Evolutionary conservation across 1,140 invertebrate genomes (phyloP), one percentile per base, ranked within the genome.

Genomic region (Drosophila varians): DNA sequence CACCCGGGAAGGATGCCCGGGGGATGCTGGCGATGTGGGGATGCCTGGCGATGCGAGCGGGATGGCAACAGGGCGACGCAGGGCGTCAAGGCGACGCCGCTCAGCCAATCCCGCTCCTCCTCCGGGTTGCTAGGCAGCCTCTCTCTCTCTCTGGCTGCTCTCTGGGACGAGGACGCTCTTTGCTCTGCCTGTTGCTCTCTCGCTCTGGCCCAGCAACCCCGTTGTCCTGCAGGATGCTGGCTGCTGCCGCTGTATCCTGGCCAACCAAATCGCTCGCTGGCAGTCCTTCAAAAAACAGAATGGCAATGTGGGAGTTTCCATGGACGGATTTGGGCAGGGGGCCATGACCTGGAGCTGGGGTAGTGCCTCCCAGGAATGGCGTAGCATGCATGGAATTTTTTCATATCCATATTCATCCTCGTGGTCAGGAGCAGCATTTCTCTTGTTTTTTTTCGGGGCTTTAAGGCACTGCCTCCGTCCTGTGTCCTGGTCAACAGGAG

Each of bases 181-280:
- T 5, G 34, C 53, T 28, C 26, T 14, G 11, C 11, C 46, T 43
- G 23, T 43, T 16, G 36, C 36, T 38, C 36, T 38, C 47, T 40
- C 60, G 43, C 34, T 31, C 42, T 53, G 16, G 26, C 53, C 14
- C 19, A 64, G 26, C 82, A 78, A 77, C 76, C 79, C 76, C 72
- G 36, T 38, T 14, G 31, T 38, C 36, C 16, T 18, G 47, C 42
- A 58, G 74, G 82, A 87, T 82, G 82, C 82, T 86, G 80, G 47
- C 38, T 48, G 46, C 31, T 6, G 36, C 8, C 12, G 3, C n/a
- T 65, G 62, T 66, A 60, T 47, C 49, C 74, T 82, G 77, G 77
- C 82, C 82, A 87, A 87, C 82, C 82, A 87, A 87, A 87, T 51
- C 82, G 68, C 58, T 77, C 73, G 76, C 82, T 86, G 82, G 55